Conservation (phyloP, 2,797 vertebrate genomes). For the Pterois miles region DNA sequence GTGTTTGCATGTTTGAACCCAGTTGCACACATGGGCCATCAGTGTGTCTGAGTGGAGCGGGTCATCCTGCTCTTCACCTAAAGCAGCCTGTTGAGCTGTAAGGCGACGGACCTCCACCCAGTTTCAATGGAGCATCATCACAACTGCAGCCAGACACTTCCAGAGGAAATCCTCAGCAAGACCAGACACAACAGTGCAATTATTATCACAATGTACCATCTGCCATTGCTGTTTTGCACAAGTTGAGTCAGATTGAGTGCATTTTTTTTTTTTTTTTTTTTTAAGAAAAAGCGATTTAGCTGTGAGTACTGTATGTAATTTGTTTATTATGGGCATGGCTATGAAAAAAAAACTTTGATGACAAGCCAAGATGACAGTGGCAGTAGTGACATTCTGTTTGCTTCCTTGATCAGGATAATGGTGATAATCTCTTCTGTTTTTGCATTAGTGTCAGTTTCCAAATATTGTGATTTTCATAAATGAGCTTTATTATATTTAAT, state of each 20-base stretch:
- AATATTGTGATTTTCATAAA: not conserved
- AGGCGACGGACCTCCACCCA: conserved; percentile 53
- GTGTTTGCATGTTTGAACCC: not conserved
- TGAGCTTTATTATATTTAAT: not conserved
- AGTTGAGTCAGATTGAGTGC: conserved; percentile 18
- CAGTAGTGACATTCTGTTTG: not conserved
- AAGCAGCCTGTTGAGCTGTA: conserved; percentile 41
- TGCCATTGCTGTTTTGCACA: conserved; percentile 38
- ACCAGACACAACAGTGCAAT: conserved; percentile 71
- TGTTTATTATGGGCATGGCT: not conserved
- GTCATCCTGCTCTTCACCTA: conserved; percentile 47
- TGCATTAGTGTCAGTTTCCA: not conserved
- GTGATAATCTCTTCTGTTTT: not conserved
- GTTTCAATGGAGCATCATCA: conserved; percentile 65
- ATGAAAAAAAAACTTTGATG: not conserved
- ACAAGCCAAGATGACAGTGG: not conserved
- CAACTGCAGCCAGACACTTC: conserved; percentile 71
- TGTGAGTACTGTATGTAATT: not conserved
- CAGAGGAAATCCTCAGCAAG: conserved; percentile 74
- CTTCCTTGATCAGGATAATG: not conserved
- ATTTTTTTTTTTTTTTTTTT: no score
- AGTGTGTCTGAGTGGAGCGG: conserved; percentile 11
- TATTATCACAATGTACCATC: conserved; percentile 58
- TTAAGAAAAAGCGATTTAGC: not conserved
- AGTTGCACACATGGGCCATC: not conserved